These are phyloP conservation scores for Leucopternis melanops DNA, from an alignment of 2,113 vertebrate genomes.

Conservation along the genomic window DNA sequence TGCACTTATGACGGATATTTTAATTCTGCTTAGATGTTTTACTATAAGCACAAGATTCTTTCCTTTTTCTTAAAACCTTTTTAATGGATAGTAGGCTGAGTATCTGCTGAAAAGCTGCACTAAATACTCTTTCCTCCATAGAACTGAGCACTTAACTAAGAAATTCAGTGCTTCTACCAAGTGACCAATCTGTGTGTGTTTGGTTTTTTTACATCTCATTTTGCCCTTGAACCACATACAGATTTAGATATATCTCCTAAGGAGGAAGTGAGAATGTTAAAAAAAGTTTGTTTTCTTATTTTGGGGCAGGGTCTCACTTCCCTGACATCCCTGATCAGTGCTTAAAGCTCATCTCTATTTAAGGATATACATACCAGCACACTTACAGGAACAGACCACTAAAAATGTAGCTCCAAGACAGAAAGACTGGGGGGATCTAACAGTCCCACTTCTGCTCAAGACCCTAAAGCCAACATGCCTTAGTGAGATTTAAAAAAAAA, in stretches of 20 bases:
- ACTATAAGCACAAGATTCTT: background rate
- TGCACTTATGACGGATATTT: background rate
- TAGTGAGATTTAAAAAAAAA: no score
- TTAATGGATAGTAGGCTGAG: background rate
- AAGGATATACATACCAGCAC: background rate
- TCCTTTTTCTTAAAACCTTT: background rate
- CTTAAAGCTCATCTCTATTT: background rate
- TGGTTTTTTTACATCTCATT: background rate
- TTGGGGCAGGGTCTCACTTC: background rate
- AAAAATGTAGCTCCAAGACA: background rate
- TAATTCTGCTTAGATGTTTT: background rate
- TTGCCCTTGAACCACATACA: background rate
- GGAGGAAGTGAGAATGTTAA: background rate
- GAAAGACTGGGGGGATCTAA: background rate
- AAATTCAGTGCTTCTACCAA: background rate
- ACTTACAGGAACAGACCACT: background rate
- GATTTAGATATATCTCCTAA: background rate
- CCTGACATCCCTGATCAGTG: background rate
- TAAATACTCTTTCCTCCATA: background rate
- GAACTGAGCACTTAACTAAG: background rate
- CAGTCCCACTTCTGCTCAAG: background rate
- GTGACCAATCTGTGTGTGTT: fast-evolving
- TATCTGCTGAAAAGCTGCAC: background rate
- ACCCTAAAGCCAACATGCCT: background rate
- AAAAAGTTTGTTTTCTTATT: background rate